Evolutionary conservation across 2,113 vertebrate species (phyloP).

Genomic region (Solea senegalensis): DNA sequence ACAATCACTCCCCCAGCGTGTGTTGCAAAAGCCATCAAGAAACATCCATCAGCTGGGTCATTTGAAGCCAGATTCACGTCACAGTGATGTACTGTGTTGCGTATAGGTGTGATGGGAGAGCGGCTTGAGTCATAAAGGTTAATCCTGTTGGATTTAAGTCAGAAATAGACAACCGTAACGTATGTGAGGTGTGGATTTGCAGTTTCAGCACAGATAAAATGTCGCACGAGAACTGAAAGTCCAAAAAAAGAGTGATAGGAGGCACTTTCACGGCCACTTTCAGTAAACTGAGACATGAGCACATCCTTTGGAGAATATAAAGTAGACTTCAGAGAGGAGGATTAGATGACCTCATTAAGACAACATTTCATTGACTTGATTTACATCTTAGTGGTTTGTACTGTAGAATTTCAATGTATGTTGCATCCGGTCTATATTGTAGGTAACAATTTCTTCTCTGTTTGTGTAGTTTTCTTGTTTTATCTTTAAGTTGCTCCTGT

Average conservation of each 20-base stretch:
- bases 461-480: too few relatives aligned
- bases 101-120: conserved; percentile 4
- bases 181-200: not conserved
- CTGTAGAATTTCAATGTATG: too few relatives aligned
- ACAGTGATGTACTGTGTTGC: conserved; percentile 40
- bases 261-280: too few relatives aligned
- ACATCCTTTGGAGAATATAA: too few relatives aligned
- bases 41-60: conserved; percentile 44
- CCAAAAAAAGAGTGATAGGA: not conserved
- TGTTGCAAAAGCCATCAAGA: conserved; percentile 31
- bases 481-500: too few relatives aligned
- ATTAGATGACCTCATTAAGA: too few relatives aligned
- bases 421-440: too few relatives aligned
- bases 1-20: conserved; percentile 13
- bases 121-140: conserved; percentile 33
- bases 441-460: too few relatives aligned
- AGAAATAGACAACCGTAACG: not conserved
- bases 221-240: not conserved
- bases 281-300: too few relatives aligned
- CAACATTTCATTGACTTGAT: too few relatives aligned
- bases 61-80: conserved; percentile 53
- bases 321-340: too few relatives aligned
- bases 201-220: conserved; percentile 14
- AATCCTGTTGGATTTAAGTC: conserved; percentile 25
- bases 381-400: too few relatives aligned